Evolutionary conservation across 2,797 vertebrate genomes (phyloP).

Genomic region (Amniataba percoides): DNA sequence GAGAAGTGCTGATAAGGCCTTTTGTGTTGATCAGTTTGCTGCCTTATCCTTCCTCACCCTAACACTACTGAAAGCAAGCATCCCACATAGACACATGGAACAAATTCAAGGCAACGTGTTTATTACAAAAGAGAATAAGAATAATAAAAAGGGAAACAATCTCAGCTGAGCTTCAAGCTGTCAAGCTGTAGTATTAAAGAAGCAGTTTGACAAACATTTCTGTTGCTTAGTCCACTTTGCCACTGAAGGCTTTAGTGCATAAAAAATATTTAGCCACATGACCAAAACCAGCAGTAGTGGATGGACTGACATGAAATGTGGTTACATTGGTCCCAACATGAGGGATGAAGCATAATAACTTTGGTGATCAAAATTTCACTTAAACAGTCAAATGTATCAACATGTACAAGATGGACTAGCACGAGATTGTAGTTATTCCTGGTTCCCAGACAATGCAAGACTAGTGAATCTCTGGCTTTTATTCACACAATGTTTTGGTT

Average conservation of each 20-base stretch:
- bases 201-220: not conserved
- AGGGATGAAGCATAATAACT: not conserved
- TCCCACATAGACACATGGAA: constrained; percentile 16
- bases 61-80: constrained; percentile 17
- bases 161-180: not conserved
- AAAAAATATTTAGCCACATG: not conserved
- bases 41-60: constrained; percentile 43
- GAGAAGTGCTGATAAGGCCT: constrained; percentile 82
- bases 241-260: not conserved
- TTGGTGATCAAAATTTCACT: not conserved
- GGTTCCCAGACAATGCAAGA: not conserved
- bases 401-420: not conserved
- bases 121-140: not conserved
- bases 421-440: not conserved
- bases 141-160: not conserved
- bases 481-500: not conserved
- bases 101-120: not conserved
- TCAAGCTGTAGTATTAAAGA: not conserved
- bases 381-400: not conserved
- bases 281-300: not conserved
- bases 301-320: not conserved
- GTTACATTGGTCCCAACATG: not conserved
- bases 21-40: constrained; percentile 67
- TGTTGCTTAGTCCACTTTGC: not conserved
- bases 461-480: not conserved